Conservation (phyloP, 2,888 invertebrate species). For the Priocnemis perturbator region DNA sequence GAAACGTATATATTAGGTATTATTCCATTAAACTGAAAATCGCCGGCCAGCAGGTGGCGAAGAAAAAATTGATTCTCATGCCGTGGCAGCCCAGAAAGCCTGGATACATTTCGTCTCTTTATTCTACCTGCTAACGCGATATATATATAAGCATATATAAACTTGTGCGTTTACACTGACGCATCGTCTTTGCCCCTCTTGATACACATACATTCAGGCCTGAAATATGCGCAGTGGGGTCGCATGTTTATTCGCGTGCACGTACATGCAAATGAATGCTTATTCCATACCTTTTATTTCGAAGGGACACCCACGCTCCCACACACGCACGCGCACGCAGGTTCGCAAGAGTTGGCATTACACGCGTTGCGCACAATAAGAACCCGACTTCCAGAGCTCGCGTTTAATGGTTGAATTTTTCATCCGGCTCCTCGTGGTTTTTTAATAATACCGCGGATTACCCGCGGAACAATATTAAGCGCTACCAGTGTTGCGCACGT, state of each 20-base stretch:
- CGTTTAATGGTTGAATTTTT: conserved; percentile 12
- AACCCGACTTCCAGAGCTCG: not conserved
- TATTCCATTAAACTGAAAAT: not conserved
- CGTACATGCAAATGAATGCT: conserved; percentile 42
- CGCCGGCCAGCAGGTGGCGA: conserved; percentile 25
- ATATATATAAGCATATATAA: no score
- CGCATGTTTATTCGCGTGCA: conserved; percentile 35
- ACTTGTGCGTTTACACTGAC: no score
- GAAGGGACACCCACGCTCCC: conserved; percentile 17
- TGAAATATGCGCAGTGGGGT: conserved; percentile 35
- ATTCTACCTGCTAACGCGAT: conserved; percentile 2
- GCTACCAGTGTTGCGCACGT: conserved; percentile 25
- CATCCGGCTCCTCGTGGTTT: conserved; percentile 18
- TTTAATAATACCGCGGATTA: conserved; percentile 47
- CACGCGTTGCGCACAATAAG: no score
- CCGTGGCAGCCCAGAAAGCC: conserved; percentile 11
- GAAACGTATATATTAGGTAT: no score
- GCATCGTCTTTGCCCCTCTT: not conserved
- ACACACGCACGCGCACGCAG: not conserved
- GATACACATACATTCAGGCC: not conserved
- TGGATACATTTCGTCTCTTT: conserved; percentile 10
- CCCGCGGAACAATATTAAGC: conserved; percentile 44
- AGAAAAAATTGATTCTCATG: conserved; percentile 38
- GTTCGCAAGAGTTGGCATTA: not conserved
- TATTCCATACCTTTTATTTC: conserved; percentile 29